Base-by-base conservation (phyloP, 2,113 vertebrate genomes). In the Podocnemis expansa region DNA sequence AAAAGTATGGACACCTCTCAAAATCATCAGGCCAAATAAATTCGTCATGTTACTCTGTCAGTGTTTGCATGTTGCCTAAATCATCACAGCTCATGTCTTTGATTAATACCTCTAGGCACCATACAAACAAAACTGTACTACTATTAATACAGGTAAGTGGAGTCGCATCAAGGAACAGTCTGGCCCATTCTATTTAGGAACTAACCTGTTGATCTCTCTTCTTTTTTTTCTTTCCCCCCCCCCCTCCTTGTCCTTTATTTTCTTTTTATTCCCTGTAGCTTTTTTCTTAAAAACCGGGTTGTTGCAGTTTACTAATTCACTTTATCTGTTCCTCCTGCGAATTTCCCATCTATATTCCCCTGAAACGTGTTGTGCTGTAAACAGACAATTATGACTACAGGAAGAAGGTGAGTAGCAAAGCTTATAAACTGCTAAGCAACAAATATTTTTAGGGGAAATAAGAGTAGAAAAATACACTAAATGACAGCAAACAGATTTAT, bases 101-200 rank as follows among this genome's bases (percentile, higher is more conserved):
- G 6, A 58, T 60, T 63, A 78, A 56, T 79, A 63, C 6, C 17
- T 82, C 41, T 17, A 27, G 43, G 38, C 2, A 31, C 34, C n/a
- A 55, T n/a, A 13, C 31, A 29, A 19, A 5, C 56, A 27, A 16
- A 41, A 17, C 9, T 81, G 60, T 43, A 13, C 1, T 54, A 41
- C 10, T 14, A 1, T 67, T 58, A 25, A 8, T 31, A 8, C 6
- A 31, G 63, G 4, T 1, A 1, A 12, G 3, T 27, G 13, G 67
- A n/a, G 17, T 55, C 60, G 19, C 0, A 0, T 12, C 13, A 54
- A 1, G 5, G 38, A 21, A 73, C 63, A 70, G 8, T 38, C n/a
- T 70, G n/a, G 9, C 16, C n/a, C 25, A 73, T 19, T 67, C 1
- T 8, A 24, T 9, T 60, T 29, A 25, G 29, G 31, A 63, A 52